phyloP scores from a whole-genome alignment of 1,140 invertebrate species.

The Drosophila sulfurigaster region DNA sequence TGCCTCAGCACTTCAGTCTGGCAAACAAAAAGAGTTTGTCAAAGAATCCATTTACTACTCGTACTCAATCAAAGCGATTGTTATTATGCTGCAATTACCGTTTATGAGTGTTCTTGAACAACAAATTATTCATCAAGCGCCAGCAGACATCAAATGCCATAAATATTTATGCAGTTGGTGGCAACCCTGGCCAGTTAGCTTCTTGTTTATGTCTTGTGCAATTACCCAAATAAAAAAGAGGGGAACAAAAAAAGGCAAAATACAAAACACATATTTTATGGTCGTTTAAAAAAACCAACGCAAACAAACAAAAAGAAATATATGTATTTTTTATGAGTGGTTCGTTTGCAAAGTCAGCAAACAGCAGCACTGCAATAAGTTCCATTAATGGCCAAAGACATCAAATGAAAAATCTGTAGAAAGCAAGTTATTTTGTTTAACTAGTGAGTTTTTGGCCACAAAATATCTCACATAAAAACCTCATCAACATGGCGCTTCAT shows the following conservation, averaged over 20 bases:
- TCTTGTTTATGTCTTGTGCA: slow-evolving; percentile 43
- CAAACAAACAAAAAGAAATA: slow-evolving; percentile 6
- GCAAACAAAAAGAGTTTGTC: neutral
- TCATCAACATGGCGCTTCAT: slow-evolving; percentile 63
- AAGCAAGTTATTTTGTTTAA: slow-evolving; percentile 22
- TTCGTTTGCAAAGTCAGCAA: slow-evolving; percentile 43
- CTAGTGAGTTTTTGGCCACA: slow-evolving; percentile 5
- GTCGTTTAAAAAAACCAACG: slow-evolving; percentile 16
- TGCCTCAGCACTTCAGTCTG: neutral
- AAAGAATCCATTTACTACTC: neutral
- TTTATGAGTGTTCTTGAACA: slow-evolving; percentile 18
- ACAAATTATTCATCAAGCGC: neutral
- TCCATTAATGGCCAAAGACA: slow-evolving; percentile 43
- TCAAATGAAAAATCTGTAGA: slow-evolving; percentile 30
- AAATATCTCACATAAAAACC: slow-evolving; percentile 35
- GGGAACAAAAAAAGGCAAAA: slow-evolving; percentile 4
- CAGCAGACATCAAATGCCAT: neutral
- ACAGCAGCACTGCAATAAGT: slow-evolving; percentile 21
- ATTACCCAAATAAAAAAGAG: slow-evolving; percentile 33
- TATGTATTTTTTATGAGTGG: slow-evolving; percentile 28
- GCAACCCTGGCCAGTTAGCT: slow-evolving; percentile 32
- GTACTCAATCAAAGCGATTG: slow-evolving; percentile 9
- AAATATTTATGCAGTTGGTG: slow-evolving; percentile 20
- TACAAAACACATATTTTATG: slow-evolving; percentile 28
- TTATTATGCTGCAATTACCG: slow-evolving; percentile 21